Base-by-base conservation (phyloP, 2,888 invertebrate species). In the Drosophila kanekoi region DNA sequence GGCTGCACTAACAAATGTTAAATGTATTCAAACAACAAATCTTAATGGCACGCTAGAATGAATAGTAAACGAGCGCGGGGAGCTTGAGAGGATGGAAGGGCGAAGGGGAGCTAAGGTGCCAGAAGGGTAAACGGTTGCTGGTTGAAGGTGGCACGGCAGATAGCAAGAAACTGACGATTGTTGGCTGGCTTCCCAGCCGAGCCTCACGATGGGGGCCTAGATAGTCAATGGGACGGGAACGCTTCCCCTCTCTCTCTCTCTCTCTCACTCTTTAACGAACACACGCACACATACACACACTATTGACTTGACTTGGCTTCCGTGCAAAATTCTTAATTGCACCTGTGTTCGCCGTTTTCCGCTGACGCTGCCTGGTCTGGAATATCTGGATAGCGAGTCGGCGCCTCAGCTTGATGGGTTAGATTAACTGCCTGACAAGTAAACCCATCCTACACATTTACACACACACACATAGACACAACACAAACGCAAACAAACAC, bases 371-470 rank as follows among this genome's bases (percentile, higher is more conserved):
- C 79, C 72, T 62, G 57, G 41, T 38, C 66, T 62, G 72, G 84
- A 72, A 79, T 86, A 88, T 83, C 88, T 85, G 86, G 74, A 88
- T 82, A 76, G 72, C 81, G 68, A 66, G 67, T 77, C 60, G 67
- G 64, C 72, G 66, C 70, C 67, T 72, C 57, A 58, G 67, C 87
- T 82, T 89, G 89, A 89, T 86, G 86, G 85, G 69, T 89, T 81
- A 90, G 90, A 90, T 90, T 90, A 91, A 90, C 88, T 90, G 81
- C 87, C 89, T 91, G 91, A 88, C 90, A 90, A 81, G 80, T 82
- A 82, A 82, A 80, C 89, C 70, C 82, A 82, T 77, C 76, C 76
- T 73, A 71, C 49, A 59, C 56, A 69, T 54, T 66, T 48, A 65
- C 40, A 56, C 48, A 53, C 53, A 64, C 59, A 63, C 20, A 56